Evolutionary conservation across 2,797 vertebrate genomes (phyloP), one percentile per base, ranked within the genome.

Genomic region (Aphelocoma californica): DNA sequence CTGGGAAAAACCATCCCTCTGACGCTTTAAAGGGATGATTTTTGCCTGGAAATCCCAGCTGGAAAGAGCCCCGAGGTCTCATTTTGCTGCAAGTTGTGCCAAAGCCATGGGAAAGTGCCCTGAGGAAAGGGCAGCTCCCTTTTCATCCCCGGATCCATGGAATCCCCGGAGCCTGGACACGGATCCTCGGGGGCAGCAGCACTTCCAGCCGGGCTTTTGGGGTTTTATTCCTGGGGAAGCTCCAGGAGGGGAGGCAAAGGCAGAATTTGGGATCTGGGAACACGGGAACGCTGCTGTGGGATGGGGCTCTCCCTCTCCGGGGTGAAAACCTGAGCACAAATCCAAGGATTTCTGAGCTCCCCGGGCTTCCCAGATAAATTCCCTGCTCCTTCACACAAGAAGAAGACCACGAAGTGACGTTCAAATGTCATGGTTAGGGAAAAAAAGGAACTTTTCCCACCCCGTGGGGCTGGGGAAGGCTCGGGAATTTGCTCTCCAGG

Each of bases 381-480:
- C 15, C 45, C 62, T 51, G 1, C 3, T 24, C 64, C 32, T 12
- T 9, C 61, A 8, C 25, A 12, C 7, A 7, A 9, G 2, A 4
- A 18, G 18, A 15, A 25, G 38, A 1, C 34, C 14, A 0, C 0
- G 42, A 60, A 38, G 44, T 14, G 28, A 14, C 38, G 8, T 8
- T 21, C 64, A 8, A 45, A 1, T 5, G 23, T 2, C 61, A 1
- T 1, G 34, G 5, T 58, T 3, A 24, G 29, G 38, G 11, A 19
- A 19, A 54, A 54, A 57, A 40, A 0, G 32, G 32, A 2, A 1
- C 29, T 73, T 81, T 60, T 19, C 3, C 7, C 64, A 5, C n/a
- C 2, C 6, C 14, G 23, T 3, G 7, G 53, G 23, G 2, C 36
- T 12, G 34, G 60, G 40, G 2, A 5, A 18, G 5, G 38, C 3